phyloP scores from a whole-genome alignment of 2,113 vertebrate species.

The Elaphurus davidianus region DNA sequence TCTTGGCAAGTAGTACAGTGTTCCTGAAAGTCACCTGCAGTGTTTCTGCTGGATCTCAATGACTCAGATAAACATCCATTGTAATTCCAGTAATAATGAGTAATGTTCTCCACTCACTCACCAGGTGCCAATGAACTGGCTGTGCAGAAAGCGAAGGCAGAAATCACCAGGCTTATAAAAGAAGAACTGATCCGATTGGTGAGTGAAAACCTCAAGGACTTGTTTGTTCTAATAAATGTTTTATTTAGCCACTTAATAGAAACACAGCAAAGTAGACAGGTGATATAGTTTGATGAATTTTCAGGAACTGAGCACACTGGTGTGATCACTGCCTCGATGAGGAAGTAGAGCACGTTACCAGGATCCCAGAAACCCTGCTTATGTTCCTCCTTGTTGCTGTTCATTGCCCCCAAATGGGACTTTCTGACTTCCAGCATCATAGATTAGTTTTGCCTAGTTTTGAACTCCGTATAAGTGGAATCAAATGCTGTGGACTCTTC shows the following conservation, averaged over 20 bases:
- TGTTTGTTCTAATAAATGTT: slow-evolving; percentile 35
- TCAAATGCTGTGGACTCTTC: not conserved
- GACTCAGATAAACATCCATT: not conserved
- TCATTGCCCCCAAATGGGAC: not conserved
- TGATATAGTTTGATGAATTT: not conserved
- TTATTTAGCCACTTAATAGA: not conserved
- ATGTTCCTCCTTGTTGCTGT: not conserved
- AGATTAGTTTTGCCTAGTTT: not conserved
- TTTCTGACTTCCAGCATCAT: not conserved
- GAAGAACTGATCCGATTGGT: slow-evolving; percentile 99
- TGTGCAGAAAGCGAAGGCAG: slow-evolving; percentile 98
- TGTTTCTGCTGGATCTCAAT: not conserved
- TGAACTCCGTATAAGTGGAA: not conserved
- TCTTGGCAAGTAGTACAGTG: not conserved
- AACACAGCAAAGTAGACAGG: not conserved
- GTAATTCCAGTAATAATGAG: not conserved
- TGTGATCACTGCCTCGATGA: not conserved
- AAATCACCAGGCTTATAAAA: slow-evolving; percentile 98
- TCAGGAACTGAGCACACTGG: not conserved
- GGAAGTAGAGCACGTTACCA: not conserved
- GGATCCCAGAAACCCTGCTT: not conserved
- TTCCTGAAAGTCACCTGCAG: not conserved
- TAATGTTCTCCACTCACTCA: slow-evolving; percentile 12
- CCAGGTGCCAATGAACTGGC: slow-evolving; percentile 97
- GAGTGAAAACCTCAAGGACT: slow-evolving; percentile 73